Conservation (phyloP, 2,888 invertebrate species). For the Axea sp. region DNA sequence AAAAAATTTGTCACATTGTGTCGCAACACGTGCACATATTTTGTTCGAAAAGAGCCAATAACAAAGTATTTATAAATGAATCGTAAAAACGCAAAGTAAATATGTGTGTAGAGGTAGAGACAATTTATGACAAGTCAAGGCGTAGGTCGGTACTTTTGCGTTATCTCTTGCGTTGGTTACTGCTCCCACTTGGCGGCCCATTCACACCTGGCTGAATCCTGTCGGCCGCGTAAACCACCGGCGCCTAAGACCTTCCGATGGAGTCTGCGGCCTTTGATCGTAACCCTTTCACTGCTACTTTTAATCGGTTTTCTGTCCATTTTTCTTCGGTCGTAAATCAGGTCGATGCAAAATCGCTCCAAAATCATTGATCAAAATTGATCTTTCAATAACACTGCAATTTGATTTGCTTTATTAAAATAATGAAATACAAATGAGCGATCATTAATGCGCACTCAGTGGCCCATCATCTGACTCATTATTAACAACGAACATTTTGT, state of each 20-base stretch:
- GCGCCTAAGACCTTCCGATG: conserved; percentile 41
- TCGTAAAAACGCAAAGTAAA: conserved; percentile 41
- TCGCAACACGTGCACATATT: conserved; percentile 13
- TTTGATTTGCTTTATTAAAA: too few relatives aligned
- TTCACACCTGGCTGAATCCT: conserved; percentile 57
- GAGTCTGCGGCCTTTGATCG: conserved; percentile 28
- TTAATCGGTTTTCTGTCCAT: conserved; percentile 19
- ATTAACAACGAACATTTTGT: conserved; percentile 20
- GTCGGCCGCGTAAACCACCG: conserved; percentile 33
- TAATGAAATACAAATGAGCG: too few relatives aligned
- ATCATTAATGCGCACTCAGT: too few relatives aligned
- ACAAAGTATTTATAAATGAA: conserved; percentile 55
- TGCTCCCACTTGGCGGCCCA: conserved; percentile 52
- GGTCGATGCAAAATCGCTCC: too few relatives aligned
- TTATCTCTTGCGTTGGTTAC: conserved; percentile 64
- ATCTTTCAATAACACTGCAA: too few relatives aligned
- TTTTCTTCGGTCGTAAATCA: conserved; percentile 30
- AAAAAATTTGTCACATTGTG: conserved; percentile 29
- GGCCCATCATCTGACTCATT: conserved; percentile 6
- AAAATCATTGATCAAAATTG: too few relatives aligned
- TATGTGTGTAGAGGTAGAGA: conserved; percentile 61
- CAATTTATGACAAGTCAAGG: conserved; percentile 70
- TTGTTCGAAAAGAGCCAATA: conserved; percentile 37
- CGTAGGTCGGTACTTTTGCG: conserved; percentile 70
- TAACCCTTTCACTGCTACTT: conserved; percentile 41